These are phyloP conservation scores for Agraylea sexmaculata DNA, from an alignment of 1,140 invertebrate species.

Conservation along the genomic window DNA sequence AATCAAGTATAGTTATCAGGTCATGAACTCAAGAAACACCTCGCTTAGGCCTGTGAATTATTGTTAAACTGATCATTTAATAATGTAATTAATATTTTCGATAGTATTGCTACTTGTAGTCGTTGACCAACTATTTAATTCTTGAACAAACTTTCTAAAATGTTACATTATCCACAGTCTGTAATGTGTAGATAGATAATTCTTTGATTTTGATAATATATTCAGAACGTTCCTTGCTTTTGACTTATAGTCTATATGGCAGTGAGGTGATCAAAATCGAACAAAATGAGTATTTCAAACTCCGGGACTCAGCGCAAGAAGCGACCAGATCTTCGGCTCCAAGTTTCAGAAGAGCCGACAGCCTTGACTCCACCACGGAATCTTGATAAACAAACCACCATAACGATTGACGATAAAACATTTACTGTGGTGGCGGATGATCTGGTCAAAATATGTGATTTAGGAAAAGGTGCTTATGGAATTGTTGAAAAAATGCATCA, in stretches of 20 bases:
- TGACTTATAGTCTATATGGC: neutral
- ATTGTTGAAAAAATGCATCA: constrained; percentile 95
- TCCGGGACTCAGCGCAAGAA: constrained; percentile 23
- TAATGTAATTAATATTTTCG: no score
- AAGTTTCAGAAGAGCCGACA: constrained; percentile 35
- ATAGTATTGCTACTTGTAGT: no score
- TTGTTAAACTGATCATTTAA: no score
- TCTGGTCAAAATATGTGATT: constrained; percentile 72
- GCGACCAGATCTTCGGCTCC: constrained; percentile 33
- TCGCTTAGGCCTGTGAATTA: no score
- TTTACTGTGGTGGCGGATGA: constrained; percentile 89
- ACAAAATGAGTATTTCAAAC: constrained; percentile 6
- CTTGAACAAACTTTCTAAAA: no score
- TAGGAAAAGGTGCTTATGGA: constrained; percentile 92
- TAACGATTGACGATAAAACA: constrained; percentile 73
- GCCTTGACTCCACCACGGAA: constrained; percentile 58
- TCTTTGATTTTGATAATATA: neutral
- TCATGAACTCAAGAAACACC: no score
- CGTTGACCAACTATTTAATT: no score
- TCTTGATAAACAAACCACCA: constrained; percentile 73
- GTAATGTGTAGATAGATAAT: neutral
- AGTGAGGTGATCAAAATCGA: constrained; percentile 4
- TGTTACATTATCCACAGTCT: constrained; percentile 1
- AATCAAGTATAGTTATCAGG: no score
- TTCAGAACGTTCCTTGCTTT: neutral